Conservation (phyloP, 2,797 vertebrate species). For the Arrhamphus sclerolepis region DNA sequence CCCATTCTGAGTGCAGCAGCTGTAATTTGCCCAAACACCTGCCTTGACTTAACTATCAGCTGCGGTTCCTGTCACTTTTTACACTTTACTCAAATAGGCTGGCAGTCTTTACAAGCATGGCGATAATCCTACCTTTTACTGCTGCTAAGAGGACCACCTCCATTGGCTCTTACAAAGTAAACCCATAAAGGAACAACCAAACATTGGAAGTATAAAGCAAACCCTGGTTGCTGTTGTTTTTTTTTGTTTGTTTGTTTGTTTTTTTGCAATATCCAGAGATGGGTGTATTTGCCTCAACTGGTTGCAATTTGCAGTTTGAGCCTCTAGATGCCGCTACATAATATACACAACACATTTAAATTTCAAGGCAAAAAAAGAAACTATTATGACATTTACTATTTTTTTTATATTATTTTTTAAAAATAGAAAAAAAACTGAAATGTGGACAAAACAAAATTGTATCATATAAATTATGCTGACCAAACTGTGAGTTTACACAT, state of each 20-base stretch:
- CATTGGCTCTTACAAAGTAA: constrained; percentile 55
- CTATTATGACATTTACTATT: too few relatives aligned
- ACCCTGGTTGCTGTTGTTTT: background rate
- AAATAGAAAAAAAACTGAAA: too few relatives aligned
- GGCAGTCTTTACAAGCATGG: constrained; percentile 77
- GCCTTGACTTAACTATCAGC: constrained; percentile 73
- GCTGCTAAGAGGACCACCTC: constrained; percentile 72
- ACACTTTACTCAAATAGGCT: constrained; percentile 73
- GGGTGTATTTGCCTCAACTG: background rate
- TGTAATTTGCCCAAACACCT: constrained; percentile 77
- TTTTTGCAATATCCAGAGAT: background rate
- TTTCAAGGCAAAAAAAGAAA: background rate
- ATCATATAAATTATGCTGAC: too few relatives aligned
- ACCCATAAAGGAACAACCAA: constrained; percentile 19
- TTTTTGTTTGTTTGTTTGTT: background rate
- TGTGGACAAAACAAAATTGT: too few relatives aligned
- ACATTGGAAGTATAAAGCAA: background rate
- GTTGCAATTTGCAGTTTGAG: background rate
- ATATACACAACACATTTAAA: background rate
- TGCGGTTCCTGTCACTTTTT: constrained; percentile 73
- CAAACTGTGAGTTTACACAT: constrained; percentile 1
- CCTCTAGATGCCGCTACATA: too few relatives aligned
- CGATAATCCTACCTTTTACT: constrained; percentile 82
- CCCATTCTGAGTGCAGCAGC: constrained; percentile 39
- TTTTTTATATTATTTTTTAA: too few relatives aligned